These are phyloP conservation scores for Choloepus hoffmanni DNA, from an alignment of 2,113 vertebrate genomes.

Conservation along the genomic window DNA sequence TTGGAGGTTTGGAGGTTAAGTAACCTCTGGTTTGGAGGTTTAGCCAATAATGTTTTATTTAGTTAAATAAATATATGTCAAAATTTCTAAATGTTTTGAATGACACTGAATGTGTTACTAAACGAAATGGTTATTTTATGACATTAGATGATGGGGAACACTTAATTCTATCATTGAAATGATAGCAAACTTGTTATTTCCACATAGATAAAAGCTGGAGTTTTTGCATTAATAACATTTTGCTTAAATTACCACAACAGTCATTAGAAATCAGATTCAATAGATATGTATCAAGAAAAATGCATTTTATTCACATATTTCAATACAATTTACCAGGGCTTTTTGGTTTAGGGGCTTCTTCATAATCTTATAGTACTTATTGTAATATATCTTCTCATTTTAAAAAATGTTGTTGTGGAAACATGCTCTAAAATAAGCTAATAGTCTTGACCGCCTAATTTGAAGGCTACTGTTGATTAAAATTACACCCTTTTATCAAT, in stretches of 20 bases:
- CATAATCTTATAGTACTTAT: background rate
- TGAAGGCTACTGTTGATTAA: background rate
- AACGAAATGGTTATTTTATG: background rate
- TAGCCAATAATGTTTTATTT: constrained; percentile 47
- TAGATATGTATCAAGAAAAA: background rate
- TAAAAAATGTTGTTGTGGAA: background rate
- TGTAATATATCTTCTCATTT: background rate
- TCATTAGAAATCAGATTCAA: background rate
- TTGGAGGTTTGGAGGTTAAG: background rate
- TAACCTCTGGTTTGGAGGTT: background rate
- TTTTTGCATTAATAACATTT: background rate
- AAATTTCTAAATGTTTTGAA: background rate
- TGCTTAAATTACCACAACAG: background rate
- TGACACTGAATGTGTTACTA: background rate
- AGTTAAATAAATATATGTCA: constrained; percentile 22
- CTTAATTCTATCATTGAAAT: background rate
- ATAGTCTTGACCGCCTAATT: background rate
- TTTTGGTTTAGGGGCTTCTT: background rate
- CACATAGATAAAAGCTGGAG: background rate
- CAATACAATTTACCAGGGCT: background rate
- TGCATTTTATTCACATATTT: background rate
- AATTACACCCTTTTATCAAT: background rate
- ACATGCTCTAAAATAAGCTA: background rate
- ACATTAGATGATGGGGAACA: background rate
- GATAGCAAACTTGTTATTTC: background rate